phyloP scores from a whole-genome alignment of 92 coral and sea anemone species.

The Porites lobata region DNA sequence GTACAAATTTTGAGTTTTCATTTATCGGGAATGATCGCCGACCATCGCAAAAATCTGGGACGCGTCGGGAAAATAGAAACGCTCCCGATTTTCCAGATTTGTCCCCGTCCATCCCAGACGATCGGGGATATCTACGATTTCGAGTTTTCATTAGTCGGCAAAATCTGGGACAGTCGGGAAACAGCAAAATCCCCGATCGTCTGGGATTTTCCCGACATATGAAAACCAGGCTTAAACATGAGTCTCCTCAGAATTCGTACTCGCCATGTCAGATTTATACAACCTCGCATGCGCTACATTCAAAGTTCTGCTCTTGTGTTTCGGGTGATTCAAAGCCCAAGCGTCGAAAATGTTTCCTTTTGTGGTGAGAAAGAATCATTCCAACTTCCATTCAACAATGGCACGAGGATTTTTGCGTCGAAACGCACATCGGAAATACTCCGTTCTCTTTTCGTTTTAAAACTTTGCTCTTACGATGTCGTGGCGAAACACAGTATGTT shows the following conservation, averaged over 20 bases:
- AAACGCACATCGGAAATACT: constrained; percentile 72
- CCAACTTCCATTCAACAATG: not conserved
- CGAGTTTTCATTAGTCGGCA: no score
- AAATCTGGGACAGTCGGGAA: no score
- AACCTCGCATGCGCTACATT: not conserved
- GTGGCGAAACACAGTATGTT: constrained; percentile 75
- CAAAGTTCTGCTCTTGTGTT: constrained; percentile 6
- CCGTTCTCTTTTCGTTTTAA: constrained; percentile 82
- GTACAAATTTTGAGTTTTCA: no score
- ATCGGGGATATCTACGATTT: no score
- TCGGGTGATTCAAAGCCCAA: constrained; percentile 7
- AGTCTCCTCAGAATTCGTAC: not conserved
- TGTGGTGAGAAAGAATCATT: not conserved
- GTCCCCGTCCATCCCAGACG: no score
- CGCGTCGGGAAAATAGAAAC: no score
- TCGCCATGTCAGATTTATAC: not conserved
- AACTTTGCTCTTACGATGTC: constrained; percentile 79
- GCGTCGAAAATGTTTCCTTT: not conserved
- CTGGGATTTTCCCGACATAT: no score
- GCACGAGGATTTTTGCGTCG: constrained; percentile 52
- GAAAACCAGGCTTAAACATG: no score
- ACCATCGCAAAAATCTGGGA: no score
- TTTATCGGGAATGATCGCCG: no score
- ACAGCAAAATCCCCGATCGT: no score
- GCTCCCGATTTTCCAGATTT: no score